Conservation (phyloP, 2,888 invertebrate species). For the Drosophila nigritarsus region DNA sequence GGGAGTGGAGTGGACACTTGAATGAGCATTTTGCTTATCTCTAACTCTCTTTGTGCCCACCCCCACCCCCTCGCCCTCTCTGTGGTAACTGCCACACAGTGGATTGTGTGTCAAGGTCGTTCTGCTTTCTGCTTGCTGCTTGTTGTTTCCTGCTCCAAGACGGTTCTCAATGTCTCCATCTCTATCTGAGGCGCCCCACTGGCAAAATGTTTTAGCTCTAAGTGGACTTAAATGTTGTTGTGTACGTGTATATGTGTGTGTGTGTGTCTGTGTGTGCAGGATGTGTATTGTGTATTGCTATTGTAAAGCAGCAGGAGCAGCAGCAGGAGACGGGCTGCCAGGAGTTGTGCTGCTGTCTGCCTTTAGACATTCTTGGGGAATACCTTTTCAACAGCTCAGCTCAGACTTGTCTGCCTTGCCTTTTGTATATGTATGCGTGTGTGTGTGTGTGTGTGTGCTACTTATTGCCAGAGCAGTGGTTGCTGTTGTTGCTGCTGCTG, state of each 20-base stretch:
- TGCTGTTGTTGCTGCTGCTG: conserved; percentile 28
- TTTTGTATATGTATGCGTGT: not conserved
- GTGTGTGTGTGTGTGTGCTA: conserved; percentile 35
- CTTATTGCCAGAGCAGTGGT: conserved; percentile 40
- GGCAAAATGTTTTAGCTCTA: conserved; percentile 44
- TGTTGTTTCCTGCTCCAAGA: conserved; percentile 76
- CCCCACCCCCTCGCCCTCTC: not conserved
- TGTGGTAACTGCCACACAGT: conserved; percentile 31
- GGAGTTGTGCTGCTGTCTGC: conserved; percentile 34
- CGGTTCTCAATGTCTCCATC: conserved; percentile 74
- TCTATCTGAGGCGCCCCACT: conserved; percentile 37
- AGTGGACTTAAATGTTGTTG: conserved; percentile 50
- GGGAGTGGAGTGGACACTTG: conserved; percentile 2
- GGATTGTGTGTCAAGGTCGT: conserved; percentile 73
- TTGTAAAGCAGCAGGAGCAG: conserved; percentile 6
- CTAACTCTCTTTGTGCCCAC: not conserved
- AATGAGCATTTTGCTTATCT: conserved; percentile 9
- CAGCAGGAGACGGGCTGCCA: not conserved
- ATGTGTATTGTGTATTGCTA: conserved; percentile 54
- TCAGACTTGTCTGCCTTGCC: conserved; percentile 71
- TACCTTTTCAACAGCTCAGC: conserved; percentile 74
- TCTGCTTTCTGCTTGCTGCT: conserved; percentile 29
- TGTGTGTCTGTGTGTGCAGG: conserved; percentile 33
- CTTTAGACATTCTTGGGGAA: conserved; percentile 77
- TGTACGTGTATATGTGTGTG: not conserved